phyloP scores from a whole-genome alignment of 1,140 invertebrate genomes.

The Chionoecetes opilio region DNA sequence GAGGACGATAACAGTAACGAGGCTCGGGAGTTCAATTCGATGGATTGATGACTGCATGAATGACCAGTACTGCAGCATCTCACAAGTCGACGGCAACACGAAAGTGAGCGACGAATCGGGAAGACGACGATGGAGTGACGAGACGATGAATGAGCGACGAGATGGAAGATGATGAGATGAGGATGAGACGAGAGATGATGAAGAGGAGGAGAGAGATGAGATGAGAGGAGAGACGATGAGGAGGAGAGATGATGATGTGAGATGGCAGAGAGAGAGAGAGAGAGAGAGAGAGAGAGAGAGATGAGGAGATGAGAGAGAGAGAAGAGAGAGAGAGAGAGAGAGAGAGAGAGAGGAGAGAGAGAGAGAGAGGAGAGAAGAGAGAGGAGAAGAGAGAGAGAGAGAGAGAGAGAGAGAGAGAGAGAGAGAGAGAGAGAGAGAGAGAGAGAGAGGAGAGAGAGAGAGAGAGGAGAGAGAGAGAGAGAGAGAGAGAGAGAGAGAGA shows the following conservation, averaged over 20 bases:
- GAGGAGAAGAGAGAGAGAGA: background rate
- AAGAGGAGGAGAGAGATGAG: background rate
- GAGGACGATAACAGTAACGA: slow-evolving; percentile 70
- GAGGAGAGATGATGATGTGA: too few species aligned
- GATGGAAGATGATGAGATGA: slow-evolving; percentile 56
- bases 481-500: slow-evolving; percentile 35
- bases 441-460: too few species aligned
- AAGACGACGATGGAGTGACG: slow-evolving; percentile 61
- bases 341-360: background rate
- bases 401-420: slow-evolving; percentile 57
- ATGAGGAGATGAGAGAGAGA: too few species aligned
- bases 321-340: slow-evolving; percentile 42
- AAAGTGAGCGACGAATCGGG: background rate
- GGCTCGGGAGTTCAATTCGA: slow-evolving; percentile 48
- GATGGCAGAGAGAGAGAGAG: too few species aligned
- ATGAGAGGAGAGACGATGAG: background rate
- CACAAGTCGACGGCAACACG: slow-evolving; percentile 9
- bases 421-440: slow-evolving; percentile 15
- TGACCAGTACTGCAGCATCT: background rate
- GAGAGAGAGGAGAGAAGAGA: too few species aligned
- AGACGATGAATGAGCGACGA: slow-evolving; percentile 67
- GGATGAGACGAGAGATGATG: background rate
- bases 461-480: slow-evolving; percentile 12
- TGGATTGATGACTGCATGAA: background rate
- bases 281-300: too few species aligned